Conservation (phyloP, 2,113 vertebrate genomes). For the Leptobrachium leishanense region DNA sequence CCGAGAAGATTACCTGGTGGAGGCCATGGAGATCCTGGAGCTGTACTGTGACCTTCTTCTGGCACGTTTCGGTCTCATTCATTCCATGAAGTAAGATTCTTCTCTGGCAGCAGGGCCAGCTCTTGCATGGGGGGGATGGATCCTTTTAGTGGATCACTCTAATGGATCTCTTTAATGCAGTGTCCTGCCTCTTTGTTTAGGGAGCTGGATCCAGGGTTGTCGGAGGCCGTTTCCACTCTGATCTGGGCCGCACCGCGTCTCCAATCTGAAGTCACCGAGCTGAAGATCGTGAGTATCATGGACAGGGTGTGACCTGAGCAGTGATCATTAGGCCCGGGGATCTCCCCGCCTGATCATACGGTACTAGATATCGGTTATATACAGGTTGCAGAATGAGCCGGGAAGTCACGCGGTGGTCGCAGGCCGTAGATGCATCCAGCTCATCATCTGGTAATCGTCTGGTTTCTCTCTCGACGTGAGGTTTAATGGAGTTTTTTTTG, state of each 20-base stretch:
- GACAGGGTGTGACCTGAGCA: not conserved
- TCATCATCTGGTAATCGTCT: too few relatives aligned
- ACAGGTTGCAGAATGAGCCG: too few relatives aligned
- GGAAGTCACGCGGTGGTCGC: too few relatives aligned
- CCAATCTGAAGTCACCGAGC: constrained; percentile 88
- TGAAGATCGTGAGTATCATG: constrained; percentile 85
- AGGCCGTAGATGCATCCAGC: too few relatives aligned
- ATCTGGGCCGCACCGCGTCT: constrained; percentile 96
- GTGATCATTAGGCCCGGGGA: not conserved
- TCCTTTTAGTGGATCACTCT: too few relatives aligned
- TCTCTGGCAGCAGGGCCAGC: not conserved
- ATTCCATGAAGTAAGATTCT: constrained; percentile 93
- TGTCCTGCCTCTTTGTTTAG: constrained; percentile 60
- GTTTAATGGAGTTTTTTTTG: not conserved
- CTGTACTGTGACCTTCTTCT: constrained; percentile 94
- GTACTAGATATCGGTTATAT: too few relatives aligned
- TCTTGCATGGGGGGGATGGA: not conserved
- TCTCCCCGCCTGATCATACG: too few relatives aligned
- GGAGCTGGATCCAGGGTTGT: constrained; percentile 91
- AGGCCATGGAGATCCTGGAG: constrained; percentile 98
- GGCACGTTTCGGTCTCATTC: constrained; percentile 92
- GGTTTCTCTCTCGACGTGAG: not conserved
- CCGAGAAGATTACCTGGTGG: constrained; percentile 96
- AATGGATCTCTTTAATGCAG: too few relatives aligned
- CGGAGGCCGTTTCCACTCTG: constrained; percentile 93